Percentiles rank a stretch among this genome's conserved stretches.
Evolutionary conservation across 2,797 vertebrate species (phyloP).

Genomic region (Lagothrix lagotricha): DNA sequence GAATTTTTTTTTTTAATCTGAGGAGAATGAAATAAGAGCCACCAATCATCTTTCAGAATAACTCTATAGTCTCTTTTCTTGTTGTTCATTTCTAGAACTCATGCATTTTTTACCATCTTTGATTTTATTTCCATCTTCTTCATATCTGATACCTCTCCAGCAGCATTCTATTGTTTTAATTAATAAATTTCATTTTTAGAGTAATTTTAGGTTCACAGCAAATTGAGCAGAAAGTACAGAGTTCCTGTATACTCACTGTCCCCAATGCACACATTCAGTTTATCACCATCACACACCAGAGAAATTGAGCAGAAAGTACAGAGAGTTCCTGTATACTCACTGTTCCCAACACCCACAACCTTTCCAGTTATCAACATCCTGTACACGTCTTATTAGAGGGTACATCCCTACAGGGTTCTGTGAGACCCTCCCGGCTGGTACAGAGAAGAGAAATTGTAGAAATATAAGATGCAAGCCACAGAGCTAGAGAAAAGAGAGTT

Average conservation of each 20-base stretch:
- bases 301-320: not conserved
- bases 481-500: too few relatives aligned
- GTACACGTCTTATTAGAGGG: not conserved
- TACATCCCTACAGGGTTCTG: too few relatives aligned
- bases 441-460: too few relatives aligned
- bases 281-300: not conserved
- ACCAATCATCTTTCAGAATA: not conserved
- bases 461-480: too few relatives aligned
- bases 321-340: not conserved
- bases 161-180: not conserved
- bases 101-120: not conserved
- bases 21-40: not conserved
- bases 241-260: not conserved
- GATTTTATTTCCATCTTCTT: not conserved
- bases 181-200: not conserved
- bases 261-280: not conserved
- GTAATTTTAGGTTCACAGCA: not conserved
- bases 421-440: too few relatives aligned
- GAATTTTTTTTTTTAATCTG: not conserved
- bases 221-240: not conserved
- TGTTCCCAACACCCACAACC: not conserved
- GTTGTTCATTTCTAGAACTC: not conserved
- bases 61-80: not conserved
- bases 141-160: not conserved
- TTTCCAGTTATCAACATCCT: not conserved